Percentiles rank a stretch among this genome's conserved stretches.
Conservation (phyloP, 2,888 invertebrate genomes). For the Lepidochitona cinerea region DNA sequence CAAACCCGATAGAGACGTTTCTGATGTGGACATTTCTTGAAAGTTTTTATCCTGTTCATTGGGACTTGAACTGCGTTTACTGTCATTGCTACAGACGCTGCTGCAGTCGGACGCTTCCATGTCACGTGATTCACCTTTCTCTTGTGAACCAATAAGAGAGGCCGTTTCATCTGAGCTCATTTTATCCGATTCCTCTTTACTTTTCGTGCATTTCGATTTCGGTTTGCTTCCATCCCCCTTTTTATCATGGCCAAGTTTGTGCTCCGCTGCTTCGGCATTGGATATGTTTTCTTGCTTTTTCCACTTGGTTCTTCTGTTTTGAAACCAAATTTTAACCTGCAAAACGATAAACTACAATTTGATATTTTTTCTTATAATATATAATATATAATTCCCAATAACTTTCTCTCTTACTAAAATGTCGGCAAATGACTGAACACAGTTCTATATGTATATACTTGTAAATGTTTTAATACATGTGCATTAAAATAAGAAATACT, state of each 20-base stretch:
- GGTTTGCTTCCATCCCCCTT: background rate
- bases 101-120: background rate
- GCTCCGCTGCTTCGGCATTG: conserved; percentile 89
- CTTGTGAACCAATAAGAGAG: background rate
- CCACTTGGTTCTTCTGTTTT: conserved; percentile 86
- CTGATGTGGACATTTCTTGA: background rate
- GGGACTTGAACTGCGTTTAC: background rate
- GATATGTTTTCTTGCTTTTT: conserved; percentile 95
- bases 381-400: too few species aligned
- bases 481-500: too few species aligned
- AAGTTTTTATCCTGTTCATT: background rate
- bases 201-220: background rate
- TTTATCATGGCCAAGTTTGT: conserved; percentile 74
- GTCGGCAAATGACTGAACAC: too few species aligned
- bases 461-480: too few species aligned
- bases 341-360: conserved; percentile 40
- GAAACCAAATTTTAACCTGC: conserved; percentile 93
- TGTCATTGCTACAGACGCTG: background rate
- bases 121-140: background rate
- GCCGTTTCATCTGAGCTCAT: background rate
- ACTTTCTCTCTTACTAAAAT: too few species aligned
- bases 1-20: too few species aligned
- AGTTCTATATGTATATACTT: too few species aligned
- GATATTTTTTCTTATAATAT: background rate
- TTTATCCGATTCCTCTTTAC: background rate